phyloP scores from a whole-genome alignment of 2,888 invertebrate genomes.

The Temnothorax rugatulus region DNA sequence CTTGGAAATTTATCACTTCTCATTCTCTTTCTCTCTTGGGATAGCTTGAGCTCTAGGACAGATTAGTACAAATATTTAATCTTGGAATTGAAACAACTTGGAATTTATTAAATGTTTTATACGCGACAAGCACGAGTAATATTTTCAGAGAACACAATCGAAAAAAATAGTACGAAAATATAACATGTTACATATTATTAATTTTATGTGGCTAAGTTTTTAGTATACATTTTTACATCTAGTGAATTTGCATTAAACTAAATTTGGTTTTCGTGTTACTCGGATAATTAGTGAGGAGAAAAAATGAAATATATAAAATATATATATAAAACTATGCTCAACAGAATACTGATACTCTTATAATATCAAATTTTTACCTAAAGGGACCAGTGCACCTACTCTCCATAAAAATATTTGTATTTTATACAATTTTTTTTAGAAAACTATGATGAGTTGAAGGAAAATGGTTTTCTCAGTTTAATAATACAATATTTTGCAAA shows the following conservation, averaged over 20 bases:
- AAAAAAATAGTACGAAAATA: background rate
- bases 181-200: background rate
- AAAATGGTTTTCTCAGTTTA: background rate
- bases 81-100: background rate
- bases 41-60: background rate
- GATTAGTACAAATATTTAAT: constrained; percentile 5
- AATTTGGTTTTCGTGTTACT: background rate
- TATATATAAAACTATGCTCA: background rate
- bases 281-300: background rate
- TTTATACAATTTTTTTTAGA: background rate
- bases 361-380: background rate
- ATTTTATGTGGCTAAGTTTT: background rate
- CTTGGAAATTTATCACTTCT: background rate
- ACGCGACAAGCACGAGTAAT: background rate
- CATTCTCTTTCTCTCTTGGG: background rate
- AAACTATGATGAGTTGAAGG: background rate
- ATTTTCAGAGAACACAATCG: background rate
- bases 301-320: background rate
- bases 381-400: background rate
- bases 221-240: background rate
- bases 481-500: background rate
- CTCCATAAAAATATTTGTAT: background rate
- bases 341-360: background rate
- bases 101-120: background rate
- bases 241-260: background rate